Conservation (phyloP, 2,113 vertebrate species). For the Dasypus novemcinctus region DNA sequence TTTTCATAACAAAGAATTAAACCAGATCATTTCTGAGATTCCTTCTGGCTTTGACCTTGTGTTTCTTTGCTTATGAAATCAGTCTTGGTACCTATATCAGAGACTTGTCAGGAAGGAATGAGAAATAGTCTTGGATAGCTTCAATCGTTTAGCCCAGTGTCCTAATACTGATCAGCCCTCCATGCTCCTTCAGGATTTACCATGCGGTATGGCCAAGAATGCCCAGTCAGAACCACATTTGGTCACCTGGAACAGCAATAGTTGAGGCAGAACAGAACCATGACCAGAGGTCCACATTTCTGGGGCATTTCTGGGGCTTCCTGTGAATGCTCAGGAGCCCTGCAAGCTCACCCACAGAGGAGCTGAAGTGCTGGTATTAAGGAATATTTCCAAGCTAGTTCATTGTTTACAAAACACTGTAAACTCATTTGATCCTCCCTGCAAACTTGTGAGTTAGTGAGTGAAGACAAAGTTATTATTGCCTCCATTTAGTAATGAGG, state of each 20-base stretch:
- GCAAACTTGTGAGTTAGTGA: background rate
- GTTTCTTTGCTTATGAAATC: background rate
- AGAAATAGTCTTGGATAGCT: background rate
- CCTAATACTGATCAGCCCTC: background rate
- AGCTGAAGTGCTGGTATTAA: background rate
- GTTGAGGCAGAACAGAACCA: background rate
- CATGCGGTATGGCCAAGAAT: background rate
- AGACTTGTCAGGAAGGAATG: background rate
- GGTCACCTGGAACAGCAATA: background rate
- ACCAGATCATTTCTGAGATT: background rate
- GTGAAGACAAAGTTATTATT: background rate
- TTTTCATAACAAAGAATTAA: slow-evolving; percentile 16
- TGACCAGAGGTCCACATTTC: background rate
- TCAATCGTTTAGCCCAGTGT: background rate
- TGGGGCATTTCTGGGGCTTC: background rate
- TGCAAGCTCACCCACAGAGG: background rate
- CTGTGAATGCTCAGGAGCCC: background rate
- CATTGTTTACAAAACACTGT: background rate
- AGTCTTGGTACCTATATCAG: background rate
- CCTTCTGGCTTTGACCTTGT: background rate
- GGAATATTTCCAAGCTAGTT: background rate
- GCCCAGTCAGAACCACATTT: background rate
- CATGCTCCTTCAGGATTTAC: background rate
- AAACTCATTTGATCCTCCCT: background rate
- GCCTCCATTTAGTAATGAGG: background rate